Percentiles rank a stretch among this genome's conserved stretches.
Evolutionary conservation across 2,888 invertebrate species (phyloP).

Genomic region (Diploptera punctata): DNA sequence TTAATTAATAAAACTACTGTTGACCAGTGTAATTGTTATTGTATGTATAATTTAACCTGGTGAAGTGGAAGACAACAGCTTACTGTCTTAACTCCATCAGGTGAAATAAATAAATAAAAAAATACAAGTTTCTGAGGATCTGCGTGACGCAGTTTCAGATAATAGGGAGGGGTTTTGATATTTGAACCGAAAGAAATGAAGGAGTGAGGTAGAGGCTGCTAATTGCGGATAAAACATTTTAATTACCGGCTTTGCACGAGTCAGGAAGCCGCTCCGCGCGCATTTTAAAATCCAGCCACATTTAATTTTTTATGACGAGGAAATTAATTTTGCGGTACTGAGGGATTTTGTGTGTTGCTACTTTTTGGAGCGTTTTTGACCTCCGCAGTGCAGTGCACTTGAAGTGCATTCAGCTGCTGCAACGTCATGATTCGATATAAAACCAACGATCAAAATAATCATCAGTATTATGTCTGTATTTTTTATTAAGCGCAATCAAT

Average conservation of each 20-base stretch:
- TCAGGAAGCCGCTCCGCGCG: slow-evolving; percentile 21
- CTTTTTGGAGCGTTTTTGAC: slow-evolving; percentile 20
- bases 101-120: no score
- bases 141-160: no score
- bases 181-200: no score
- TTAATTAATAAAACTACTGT: no score
- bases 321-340: slow-evolving; percentile 41
- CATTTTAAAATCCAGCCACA: slow-evolving; percentile 41
- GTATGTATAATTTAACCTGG: no score
- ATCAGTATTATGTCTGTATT: slow-evolving; percentile 10
- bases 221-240: slow-evolving; percentile 43
- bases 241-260: slow-evolving; percentile 40
- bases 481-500: slow-evolving; percentile 26
- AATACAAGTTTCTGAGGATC: no score
- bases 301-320: slow-evolving; percentile 43
- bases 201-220: slow-evolving; percentile 7
- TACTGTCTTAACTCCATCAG: no score
- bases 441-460: slow-evolving; percentile 16
- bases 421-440: neutral
- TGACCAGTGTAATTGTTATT: no score
- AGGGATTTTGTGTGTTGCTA: slow-evolving; percentile 35
- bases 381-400: neutral
- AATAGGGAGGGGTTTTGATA: no score
- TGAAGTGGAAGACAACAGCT: no score
- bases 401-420: neutral